Evolutionary conservation across 2,113 vertebrate genomes (phyloP).

Genomic region (Hemicordylus capensis): DNA sequence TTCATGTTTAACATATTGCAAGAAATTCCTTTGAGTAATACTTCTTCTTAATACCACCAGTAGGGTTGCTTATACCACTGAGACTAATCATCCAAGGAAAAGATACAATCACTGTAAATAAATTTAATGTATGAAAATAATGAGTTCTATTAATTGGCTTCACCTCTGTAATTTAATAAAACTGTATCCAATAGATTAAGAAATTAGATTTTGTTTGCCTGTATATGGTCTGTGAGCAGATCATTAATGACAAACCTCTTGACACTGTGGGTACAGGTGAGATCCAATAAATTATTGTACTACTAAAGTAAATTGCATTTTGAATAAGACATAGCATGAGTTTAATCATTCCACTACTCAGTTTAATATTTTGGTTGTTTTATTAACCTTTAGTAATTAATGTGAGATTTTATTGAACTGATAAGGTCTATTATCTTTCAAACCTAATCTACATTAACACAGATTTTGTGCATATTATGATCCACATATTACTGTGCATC

Average conservation of each 20-base stretch:
- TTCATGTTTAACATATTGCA: background rate
- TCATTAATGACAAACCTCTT: conserved; percentile 46
- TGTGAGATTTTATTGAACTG: conserved; percentile 32
- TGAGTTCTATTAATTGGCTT: conserved; percentile 47
- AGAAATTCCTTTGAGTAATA: conserved; percentile 17
- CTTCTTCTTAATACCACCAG: background rate
- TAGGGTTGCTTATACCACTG: conserved; percentile 27
- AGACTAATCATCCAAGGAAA: conserved; percentile 17
- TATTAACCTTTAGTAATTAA: conserved; percentile 55
- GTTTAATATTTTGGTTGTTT: conserved; percentile 42
- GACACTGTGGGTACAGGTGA: conserved; percentile 46
- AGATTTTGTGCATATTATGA: background rate
- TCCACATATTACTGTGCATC: background rate
- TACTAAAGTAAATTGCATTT: conserved; percentile 57
- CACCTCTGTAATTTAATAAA: conserved; percentile 49
- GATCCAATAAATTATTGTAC: conserved; percentile 41
- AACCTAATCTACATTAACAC: background rate
- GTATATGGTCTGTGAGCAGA: conserved; percentile 11
- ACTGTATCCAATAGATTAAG: conserved; percentile 31
- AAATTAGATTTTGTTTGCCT: conserved; percentile 22
- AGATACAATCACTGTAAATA: conserved; percentile 41
- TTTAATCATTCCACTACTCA: conserved; percentile 47
- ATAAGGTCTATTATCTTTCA: conserved; percentile 28
- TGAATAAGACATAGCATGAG: conserved; percentile 53
- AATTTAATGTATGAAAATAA: conserved; percentile 42